Evolutionary conservation across 2,113 vertebrate species (phyloP).

Genomic region (Prolemur simus): DNA sequence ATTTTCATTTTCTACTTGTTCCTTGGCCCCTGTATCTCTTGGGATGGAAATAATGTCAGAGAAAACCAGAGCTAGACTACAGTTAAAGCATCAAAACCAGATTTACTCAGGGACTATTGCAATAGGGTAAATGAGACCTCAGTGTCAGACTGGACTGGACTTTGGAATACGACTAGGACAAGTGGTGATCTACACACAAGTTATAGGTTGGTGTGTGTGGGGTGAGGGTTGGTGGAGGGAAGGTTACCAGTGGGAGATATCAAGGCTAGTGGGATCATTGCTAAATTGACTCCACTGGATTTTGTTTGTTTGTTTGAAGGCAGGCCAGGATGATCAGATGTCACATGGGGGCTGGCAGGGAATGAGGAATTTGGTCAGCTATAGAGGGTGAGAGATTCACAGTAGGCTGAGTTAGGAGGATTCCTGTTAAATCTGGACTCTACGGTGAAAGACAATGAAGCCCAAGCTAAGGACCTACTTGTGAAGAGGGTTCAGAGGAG

Average conservation of each 20-base stretch:
- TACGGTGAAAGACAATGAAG: not conserved
- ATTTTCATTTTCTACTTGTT: not conserved
- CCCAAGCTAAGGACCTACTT: not conserved
- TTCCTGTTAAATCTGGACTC: not conserved
- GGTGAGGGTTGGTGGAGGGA: not conserved
- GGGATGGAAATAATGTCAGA: not conserved
- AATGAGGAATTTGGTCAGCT: not conserved
- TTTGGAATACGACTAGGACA: not conserved
- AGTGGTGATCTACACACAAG: not conserved
- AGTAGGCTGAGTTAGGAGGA: not conserved
- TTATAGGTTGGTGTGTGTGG: not conserved
- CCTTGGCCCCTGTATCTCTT: not conserved
- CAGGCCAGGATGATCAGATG: not conserved
- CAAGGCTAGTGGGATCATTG: not conserved
- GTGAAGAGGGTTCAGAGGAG: not conserved
- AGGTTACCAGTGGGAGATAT: not conserved
- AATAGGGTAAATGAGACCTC: not conserved
- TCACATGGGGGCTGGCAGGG: too few species aligned
- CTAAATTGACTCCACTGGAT: not conserved
- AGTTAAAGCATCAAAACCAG: not conserved
- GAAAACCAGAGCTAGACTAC: not conserved
- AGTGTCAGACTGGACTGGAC: not conserved
- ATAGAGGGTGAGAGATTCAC: not conserved
- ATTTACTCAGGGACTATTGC: not conserved
- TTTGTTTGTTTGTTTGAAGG: not conserved